Conservation (phyloP, 2,888 invertebrate species). For the Ophion slaviceki region DNA sequence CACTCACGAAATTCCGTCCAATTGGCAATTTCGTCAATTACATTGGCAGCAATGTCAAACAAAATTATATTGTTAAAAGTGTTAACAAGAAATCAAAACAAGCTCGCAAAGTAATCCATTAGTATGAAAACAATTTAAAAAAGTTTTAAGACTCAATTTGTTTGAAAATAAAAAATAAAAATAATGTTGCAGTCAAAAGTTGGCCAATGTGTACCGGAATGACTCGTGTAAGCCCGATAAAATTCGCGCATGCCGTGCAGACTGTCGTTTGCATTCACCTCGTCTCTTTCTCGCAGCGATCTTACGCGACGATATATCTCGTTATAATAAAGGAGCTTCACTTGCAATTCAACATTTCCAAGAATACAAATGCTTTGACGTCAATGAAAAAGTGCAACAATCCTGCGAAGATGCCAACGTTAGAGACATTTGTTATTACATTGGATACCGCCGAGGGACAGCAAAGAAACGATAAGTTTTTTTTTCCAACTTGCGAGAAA, state of each 20-base stretch:
- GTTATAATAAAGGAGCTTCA: conserved; percentile 29
- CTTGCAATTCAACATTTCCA: conserved; percentile 41
- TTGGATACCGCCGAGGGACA: not conserved
- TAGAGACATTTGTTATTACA: conserved; percentile 1
- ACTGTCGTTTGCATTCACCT: conserved; percentile 29
- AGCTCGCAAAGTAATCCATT: no score
- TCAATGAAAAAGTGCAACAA: conserved; percentile 33
- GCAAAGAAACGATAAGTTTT: not conserved
- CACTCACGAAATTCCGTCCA: no score
- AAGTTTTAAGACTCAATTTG: not conserved
- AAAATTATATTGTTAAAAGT: no score
- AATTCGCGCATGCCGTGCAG: not conserved
- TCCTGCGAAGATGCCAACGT: not conserved
- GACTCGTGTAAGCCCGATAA: not conserved
- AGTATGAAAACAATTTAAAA: not conserved
- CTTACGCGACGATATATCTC: conserved; percentile 7
- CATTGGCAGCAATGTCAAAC: no score
- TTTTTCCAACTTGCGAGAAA: not conserved
- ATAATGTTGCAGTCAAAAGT: not conserved
- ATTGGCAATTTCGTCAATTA: no score
- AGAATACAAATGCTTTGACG: conserved; percentile 55
- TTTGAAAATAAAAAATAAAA: not conserved
- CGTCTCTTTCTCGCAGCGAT: conserved; percentile 25
- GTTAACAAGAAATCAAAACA: no score
- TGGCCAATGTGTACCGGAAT: not conserved